Conservation (phyloP, 2,888 invertebrate genomes). For the Caenorhabditis sp. region DNA sequence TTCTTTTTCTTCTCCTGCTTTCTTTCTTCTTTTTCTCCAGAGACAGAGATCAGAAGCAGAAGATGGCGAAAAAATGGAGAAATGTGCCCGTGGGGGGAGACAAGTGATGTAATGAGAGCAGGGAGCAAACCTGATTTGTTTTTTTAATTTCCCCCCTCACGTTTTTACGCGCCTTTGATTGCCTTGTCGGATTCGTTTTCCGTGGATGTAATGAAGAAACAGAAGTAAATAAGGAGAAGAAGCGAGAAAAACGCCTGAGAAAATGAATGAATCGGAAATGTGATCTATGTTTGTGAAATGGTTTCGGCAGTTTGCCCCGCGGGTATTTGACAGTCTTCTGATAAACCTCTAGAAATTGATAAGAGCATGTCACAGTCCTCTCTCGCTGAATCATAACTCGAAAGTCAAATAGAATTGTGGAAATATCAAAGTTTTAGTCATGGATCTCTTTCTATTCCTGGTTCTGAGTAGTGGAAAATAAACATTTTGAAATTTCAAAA, state of each 20-base stretch:
- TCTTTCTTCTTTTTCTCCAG: constrained; percentile 19
- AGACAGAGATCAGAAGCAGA: constrained; percentile 47
- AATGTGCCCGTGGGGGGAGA: constrained; percentile 18
- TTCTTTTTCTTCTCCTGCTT: constrained; percentile 3
- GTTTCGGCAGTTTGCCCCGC: constrained; percentile 11
- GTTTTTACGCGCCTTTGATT: constrained; percentile 41
- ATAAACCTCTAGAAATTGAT: constrained; percentile 24
- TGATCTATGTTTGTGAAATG: constrained; percentile 34
- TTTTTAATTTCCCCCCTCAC: constrained; percentile 52
- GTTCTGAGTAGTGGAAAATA: constrained; percentile 18
- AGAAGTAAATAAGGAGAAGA: neutral
- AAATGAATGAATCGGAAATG: constrained; percentile 13
- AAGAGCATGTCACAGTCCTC: constrained; percentile 4
- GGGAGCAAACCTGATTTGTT: constrained; percentile 51
- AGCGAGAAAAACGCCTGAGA: neutral
- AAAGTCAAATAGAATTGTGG: constrained; percentile 11
- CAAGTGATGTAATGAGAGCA: constrained; percentile 45
- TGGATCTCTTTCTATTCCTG: neutral
- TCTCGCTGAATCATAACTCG: constrained; percentile 24
- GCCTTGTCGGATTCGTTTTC: constrained; percentile 27
- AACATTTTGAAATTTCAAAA: constrained; percentile 30
- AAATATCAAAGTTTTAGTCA: constrained; percentile 18
- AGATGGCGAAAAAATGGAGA: constrained; percentile 7
- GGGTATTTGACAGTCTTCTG: constrained; percentile 26
- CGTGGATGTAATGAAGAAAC: neutral